Conservation (phyloP, 2,113 vertebrate genomes). For the Ctenomys sociabilis region DNA sequence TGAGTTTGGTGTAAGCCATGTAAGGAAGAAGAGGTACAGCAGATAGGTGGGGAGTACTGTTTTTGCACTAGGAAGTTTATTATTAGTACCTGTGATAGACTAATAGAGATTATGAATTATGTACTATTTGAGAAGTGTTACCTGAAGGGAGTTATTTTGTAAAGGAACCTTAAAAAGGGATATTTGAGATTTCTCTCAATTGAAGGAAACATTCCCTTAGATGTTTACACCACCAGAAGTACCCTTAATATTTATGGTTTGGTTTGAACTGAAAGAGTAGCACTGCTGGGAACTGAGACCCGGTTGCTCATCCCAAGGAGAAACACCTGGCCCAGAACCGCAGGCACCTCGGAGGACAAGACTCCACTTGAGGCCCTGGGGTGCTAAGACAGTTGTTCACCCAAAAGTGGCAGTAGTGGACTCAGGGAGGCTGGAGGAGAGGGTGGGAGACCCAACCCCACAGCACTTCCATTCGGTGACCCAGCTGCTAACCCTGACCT, state of each 20-base stretch:
- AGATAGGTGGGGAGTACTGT: background rate
- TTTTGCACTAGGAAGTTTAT: background rate
- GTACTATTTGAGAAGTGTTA: slow-evolving; percentile 10
- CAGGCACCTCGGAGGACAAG: background rate
- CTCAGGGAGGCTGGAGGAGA: background rate
- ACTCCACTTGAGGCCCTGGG: background rate
- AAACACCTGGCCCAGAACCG: background rate
- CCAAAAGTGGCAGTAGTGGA: background rate
- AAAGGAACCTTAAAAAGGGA: slow-evolving; percentile 33
- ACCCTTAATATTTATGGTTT: background rate
- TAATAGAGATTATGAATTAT: background rate
- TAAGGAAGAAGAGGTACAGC: background rate
- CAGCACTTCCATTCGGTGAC: background rate
- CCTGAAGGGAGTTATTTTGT: background rate
- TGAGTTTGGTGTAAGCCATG: background rate
- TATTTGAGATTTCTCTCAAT: background rate
- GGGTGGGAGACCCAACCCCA: background rate
- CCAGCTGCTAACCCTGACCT: background rate
- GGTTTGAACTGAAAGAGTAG: background rate
- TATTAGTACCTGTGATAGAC: background rate
- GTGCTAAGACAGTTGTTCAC: background rate
- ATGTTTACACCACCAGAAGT: background rate
- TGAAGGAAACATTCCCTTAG: slow-evolving; percentile 22
- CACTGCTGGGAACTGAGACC: background rate
- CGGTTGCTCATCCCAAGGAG: background rate